A percentile compares a stretch with the other conserved stretches of the same genome.
Conservation (phyloP, 2,113 vertebrate genomes). For the Peromyscus maniculatus region DNA sequence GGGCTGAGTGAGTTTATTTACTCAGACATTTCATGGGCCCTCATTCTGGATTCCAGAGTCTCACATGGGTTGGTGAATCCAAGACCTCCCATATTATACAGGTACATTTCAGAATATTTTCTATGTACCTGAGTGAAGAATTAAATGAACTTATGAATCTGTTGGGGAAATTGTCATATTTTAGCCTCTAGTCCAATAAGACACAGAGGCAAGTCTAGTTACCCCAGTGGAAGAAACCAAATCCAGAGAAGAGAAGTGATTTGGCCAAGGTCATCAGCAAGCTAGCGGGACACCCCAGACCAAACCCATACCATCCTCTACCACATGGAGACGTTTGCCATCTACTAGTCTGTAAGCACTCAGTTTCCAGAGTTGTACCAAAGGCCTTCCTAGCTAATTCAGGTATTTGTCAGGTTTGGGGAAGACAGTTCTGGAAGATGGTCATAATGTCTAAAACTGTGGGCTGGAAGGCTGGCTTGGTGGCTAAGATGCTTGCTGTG, state of each 20-base stretch:
- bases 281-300: not conserved
- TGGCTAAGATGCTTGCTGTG: not conserved
- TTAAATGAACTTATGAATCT: not conserved
- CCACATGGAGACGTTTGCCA: rapidly evolving
- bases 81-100: not conserved
- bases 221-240: not conserved
- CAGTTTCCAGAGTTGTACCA: not conserved
- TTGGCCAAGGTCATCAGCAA: not conserved
- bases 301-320: not conserved
- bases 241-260: not conserved
- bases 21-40: not conserved
- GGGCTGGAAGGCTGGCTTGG: not conserved
- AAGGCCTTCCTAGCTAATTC: not conserved
- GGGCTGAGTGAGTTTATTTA: too few relatives aligned
- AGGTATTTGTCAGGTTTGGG: not conserved
- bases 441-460: not conserved
- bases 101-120: not conserved
- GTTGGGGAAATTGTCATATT: not conserved
- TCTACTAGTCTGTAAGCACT: not conserved
- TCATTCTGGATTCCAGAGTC: not conserved
- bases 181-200: not conserved
- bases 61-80: not conserved
- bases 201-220: not conserved
- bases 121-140: not conserved
- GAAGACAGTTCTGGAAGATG: not conserved